Conservation (phyloP, 2,888 invertebrate genomes). For the Slavum lentiscoides region DNA sequence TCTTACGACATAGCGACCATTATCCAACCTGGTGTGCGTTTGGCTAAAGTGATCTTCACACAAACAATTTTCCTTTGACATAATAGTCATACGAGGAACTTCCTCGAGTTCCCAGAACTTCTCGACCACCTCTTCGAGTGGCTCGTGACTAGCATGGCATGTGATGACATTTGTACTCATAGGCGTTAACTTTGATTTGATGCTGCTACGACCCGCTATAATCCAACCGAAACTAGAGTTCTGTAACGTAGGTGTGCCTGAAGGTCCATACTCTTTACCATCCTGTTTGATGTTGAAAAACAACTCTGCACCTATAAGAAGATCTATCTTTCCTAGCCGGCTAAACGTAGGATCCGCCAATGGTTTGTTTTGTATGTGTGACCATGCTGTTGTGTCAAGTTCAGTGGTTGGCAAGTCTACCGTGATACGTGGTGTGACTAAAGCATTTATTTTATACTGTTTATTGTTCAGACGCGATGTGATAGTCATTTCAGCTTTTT, state of each 20-base stretch:
- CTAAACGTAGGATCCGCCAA: not conserved
- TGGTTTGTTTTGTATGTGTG: not conserved
- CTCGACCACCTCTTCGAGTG: conserved; percentile 12
- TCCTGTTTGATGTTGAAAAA: not conserved
- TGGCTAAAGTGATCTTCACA: conserved; percentile 2
- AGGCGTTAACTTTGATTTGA: not conserved
- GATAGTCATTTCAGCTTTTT: too few species aligned
- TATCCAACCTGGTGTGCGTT: not conserved
- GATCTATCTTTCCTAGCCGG: not conserved
- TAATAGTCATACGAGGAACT: not conserved
- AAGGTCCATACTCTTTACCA: not conserved
- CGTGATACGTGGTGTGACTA: not conserved
- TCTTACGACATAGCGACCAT: conserved; percentile 27
- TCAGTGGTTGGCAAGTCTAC: not conserved
- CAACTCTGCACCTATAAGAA: not conserved
- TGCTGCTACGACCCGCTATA: not conserved
- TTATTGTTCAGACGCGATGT: too few species aligned
- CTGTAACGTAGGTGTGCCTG: not conserved
- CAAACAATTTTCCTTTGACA: conserved; percentile 1
- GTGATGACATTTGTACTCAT: not conserved
- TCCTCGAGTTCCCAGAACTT: conserved; percentile 40
- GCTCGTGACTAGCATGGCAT: not conserved
- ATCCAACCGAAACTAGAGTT: conserved; percentile 9
- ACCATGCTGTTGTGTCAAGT: not conserved
- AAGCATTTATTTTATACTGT: too few species aligned